These are phyloP conservation scores for Pardalotus punctatus DNA, from an alignment of 2,113 vertebrate genomes.

Conservation along the genomic window DNA sequence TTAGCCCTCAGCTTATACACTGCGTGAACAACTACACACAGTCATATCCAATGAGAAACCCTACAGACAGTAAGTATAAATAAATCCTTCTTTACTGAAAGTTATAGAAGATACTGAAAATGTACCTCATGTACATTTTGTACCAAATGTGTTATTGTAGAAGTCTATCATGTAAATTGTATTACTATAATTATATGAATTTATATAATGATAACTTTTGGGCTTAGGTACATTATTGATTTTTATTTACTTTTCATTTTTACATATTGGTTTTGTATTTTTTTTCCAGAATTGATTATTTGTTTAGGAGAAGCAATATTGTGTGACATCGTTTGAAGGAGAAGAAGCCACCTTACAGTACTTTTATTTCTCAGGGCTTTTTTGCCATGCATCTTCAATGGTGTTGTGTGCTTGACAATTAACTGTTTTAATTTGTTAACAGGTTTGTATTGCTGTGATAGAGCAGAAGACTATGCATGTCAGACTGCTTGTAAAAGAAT, in stretches of 20 bases:
- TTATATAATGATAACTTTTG: not conserved
- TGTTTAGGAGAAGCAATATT: not conserved
- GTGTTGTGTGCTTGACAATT: not conserved
- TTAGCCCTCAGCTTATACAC: conserved; percentile 88
- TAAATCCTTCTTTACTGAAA: not conserved
- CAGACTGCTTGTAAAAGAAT: conserved; percentile 90
- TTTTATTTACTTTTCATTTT: not conserved
- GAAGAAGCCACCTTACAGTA: not conserved
- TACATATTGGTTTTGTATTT: fast-evolving
- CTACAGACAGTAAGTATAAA: conserved; percentile 91
- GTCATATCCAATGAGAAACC: conserved; percentile 93
- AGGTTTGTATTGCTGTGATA: conserved; percentile 97
- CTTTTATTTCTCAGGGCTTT: not conserved
- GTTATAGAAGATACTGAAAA: not conserved
- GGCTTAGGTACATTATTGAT: not conserved
- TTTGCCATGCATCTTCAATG: not conserved
- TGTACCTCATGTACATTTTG: not conserved
- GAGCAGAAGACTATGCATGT: conserved; percentile 90
- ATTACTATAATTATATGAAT: not conserved
- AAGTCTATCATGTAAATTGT: not conserved
- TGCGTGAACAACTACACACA: conserved; percentile 97
- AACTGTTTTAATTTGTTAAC: not conserved
- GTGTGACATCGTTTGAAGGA: not conserved
- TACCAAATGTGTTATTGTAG: not conserved
- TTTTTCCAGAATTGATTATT: not conserved